These are phyloP conservation scores for Galeopterus variegatus DNA, from an alignment of 2,113 vertebrate species.

Conservation along the genomic window DNA sequence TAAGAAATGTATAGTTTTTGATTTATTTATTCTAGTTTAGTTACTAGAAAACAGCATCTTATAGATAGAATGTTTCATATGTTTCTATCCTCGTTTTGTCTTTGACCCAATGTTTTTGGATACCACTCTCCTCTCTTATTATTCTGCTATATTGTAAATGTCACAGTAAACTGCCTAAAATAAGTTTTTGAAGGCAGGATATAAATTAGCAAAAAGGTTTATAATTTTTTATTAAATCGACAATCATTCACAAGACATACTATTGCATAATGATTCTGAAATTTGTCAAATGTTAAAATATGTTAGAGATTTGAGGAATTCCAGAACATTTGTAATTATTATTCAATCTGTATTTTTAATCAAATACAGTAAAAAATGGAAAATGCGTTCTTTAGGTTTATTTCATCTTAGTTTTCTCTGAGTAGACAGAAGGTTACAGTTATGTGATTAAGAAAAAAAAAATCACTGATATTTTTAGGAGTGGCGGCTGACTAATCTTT, in stretches of 20 bases:
- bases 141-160: not conserved
- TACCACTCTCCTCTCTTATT: not conserved
- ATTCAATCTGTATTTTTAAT: not conserved
- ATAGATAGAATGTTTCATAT: not conserved
- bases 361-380: conserved; percentile 34
- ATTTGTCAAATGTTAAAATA: conserved; percentile 42
- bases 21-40: not conserved
- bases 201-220: not conserved
- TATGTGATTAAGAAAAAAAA: conserved; percentile 80
- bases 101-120: not conserved
- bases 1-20: not conserved
- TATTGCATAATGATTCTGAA: not conserved
- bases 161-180: not conserved
- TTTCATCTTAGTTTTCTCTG: conserved; percentile 68
- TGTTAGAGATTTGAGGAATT: conserved; percentile 1
- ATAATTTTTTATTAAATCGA: not conserved
- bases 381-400: conserved; percentile 53
- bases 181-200: not conserved
- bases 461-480: conserved; percentile 84
- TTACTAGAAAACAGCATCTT: conserved; percentile 18
- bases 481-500: conserved; percentile 77
- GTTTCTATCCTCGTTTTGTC: conserved; percentile 35
- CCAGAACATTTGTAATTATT: not conserved
- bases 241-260: not conserved
- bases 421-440: conserved; percentile 71